Evolutionary conservation across 1,140 invertebrate genomes (phyloP), one percentile per base, ranked within the genome.

Genomic region (Ceratitis capitata): DNA sequence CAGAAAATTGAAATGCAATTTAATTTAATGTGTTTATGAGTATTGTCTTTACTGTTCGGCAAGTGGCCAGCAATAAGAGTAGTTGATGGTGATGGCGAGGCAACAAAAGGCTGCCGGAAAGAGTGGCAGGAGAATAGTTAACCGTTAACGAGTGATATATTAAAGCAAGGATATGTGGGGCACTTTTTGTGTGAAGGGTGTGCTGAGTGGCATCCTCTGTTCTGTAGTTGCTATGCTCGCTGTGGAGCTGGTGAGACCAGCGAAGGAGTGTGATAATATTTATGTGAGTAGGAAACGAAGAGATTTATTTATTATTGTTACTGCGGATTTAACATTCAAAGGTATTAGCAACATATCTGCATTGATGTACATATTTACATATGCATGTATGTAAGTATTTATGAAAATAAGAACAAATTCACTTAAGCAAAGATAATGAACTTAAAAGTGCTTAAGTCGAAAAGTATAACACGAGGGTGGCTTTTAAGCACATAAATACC

Each of bases 11-110:
- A 88, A 90, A 87, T 88, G 87, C 89, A 89, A 90, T 90, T 90
- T 90, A 90, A 89, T 90, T 90, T 90, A 90, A 90, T 90, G 89
- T 89, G 88, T 89, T 90, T 90, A 90, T 90, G 88, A 90, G 87
- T 42, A 86, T 84, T 85, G 84, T 85, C n/a, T 51, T 85, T 53
- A 61, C 45, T 32, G 26, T 14, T 42, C 23, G 35, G 39, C 39
- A 78, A 78, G 10, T 4, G 39, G 14, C 29, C 10, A n/a, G 14
- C 29, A 2, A 45, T 78, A n/a, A n/a, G 39, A 78, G 69, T 4
- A 6, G 9, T 47, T 47, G 35, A 78, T 78, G 14, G 39, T 10
- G n/a, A n/a, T n/a, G n/a, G n/a, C n/a, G n/a, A n/a, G 12, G 69
- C 69, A 35, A 9, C 1, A 19, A 78, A 78, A 45, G 39, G n/a